Evolutionary conservation across 35 echinoderm and acorn worm genomes (phyloP).

Genomic region (Anneissia japonica): DNA sequence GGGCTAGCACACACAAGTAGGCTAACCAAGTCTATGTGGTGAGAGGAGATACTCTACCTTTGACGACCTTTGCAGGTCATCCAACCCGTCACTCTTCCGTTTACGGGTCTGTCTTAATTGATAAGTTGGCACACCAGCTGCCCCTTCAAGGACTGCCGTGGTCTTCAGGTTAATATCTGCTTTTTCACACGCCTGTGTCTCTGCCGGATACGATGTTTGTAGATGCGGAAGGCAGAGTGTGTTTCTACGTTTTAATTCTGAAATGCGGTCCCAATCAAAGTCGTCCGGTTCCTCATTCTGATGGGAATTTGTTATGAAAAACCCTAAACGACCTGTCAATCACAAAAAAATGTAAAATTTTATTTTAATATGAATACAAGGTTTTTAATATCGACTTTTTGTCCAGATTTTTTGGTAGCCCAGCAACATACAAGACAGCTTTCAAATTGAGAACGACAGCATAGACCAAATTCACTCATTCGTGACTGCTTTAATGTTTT

Average conservation of each 20-base stretch:
- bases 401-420: too few relatives aligned
- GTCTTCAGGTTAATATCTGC: neutral
- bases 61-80: neutral
- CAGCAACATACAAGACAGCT: too few relatives aligned
- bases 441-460: too few relatives aligned
- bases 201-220: constrained; percentile 77
- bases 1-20: too few relatives aligned
- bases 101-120: neutral
- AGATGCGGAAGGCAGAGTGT: constrained; percentile 82
- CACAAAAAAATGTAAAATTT: neutral
- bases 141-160: neutral
- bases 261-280: constrained; percentile 46
- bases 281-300: constrained; percentile 68
- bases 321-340: constrained; percentile 52
- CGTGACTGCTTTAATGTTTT: too few relatives aligned
- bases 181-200: constrained; percentile 35
- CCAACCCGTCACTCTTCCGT: neutral
- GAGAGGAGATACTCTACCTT: neutral
- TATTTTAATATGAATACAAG: too few relatives aligned
- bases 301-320: constrained; percentile 62
- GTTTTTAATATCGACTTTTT: too few relatives aligned
- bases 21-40: too few relatives aligned
- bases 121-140: neutral
- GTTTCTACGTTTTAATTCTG: constrained; percentile 83
- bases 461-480: too few relatives aligned